Evolutionary conservation across 2,888 invertebrate species (phyloP).

Genomic region (Oscheius sp.): DNA sequence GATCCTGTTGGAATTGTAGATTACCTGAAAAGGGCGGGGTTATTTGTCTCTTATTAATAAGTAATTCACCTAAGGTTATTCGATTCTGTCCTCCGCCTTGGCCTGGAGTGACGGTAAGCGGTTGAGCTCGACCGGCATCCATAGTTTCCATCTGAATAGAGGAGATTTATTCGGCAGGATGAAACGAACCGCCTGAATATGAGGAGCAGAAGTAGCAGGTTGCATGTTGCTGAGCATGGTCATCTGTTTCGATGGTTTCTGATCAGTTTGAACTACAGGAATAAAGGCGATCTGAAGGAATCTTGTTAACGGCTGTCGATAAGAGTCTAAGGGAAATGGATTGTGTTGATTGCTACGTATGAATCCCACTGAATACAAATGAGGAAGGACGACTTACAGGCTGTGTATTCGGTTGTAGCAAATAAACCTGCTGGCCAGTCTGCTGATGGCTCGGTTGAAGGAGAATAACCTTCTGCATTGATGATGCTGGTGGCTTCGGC

Average conservation of each 20-base stretch:
- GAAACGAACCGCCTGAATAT: conserved; percentile 18
- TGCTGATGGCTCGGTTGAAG: conserved; percentile 31
- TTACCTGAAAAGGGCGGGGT: conserved; percentile 71
- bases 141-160: conserved; percentile 34
- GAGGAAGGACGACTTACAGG: conserved; percentile 22
- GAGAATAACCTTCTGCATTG: conserved; percentile 32
- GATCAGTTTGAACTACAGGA: conserved; percentile 39
- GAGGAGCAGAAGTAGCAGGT: conserved; percentile 17
- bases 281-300: conserved; percentile 48
- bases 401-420: conserved; percentile 38
- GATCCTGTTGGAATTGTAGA: conserved; percentile 82
- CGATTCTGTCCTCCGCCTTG: conserved; percentile 51
- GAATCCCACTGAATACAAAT: background rate
- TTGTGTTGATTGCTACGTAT: background rate
- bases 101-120: conserved; percentile 2
- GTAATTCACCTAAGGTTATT: conserved; percentile 61
- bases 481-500: conserved; percentile 33
- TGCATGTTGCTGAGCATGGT: conserved; percentile 37
- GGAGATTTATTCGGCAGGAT: conserved; percentile 1
- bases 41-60: background rate
- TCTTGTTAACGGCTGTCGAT: background rate
- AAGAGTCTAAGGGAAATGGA: background rate
- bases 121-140: conserved; percentile 36
- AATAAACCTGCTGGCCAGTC: conserved; percentile 35
- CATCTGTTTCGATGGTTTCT: conserved; percentile 34